Evolutionary conservation across 1,140 invertebrate species (phyloP), one percentile per base, ranked within the genome.

Genomic region (Potamilus streckersoni): DNA sequence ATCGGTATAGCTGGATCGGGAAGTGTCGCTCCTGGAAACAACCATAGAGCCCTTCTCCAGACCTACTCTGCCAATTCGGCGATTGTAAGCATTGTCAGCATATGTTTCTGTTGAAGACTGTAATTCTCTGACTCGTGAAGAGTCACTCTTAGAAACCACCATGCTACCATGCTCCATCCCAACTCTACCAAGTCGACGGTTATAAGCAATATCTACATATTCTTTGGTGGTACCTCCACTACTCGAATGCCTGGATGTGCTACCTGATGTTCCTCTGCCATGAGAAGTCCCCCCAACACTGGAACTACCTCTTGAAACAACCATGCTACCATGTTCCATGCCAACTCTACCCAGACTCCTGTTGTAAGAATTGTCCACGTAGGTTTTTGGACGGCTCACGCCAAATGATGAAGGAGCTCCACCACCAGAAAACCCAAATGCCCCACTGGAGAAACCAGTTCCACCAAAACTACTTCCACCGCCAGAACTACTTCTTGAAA

Each of bases 311-410:
- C 38, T 76, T 23, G 74, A 76, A 23, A 71, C 56, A 8, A 65
- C 62, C 68, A 64, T 65, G 71, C 74, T 76, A 27, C 74, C 74
- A 49, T 60, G n/a, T 14, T 69, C 70, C 76, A 79, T 82, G 0
- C 83, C 83, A 57, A 80, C 83, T 31, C 83, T 60, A 4, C 81
- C 79, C 17, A 82, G 59, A 49, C 67, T 69, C n/a, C 83, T 57
- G 61, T 84, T 84, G 5, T 62, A 55, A 5, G 79, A 27, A 71
- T 82, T 84, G 72, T 84, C 78, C 1, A 81, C 79, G 56, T 84
- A 84, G 1, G 55, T 62, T 64, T 71, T 75, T 15, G 78, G 74
- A 74, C 77, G 77, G 20, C 12, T 71, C 69, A 13, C n/a, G 15
- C 19, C 12, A 23, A 27, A 2, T 60, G 15, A 15, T 57, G 27